phyloP scores from a whole-genome alignment of 2,888 invertebrate species.

The Charanyca ferruginea region DNA sequence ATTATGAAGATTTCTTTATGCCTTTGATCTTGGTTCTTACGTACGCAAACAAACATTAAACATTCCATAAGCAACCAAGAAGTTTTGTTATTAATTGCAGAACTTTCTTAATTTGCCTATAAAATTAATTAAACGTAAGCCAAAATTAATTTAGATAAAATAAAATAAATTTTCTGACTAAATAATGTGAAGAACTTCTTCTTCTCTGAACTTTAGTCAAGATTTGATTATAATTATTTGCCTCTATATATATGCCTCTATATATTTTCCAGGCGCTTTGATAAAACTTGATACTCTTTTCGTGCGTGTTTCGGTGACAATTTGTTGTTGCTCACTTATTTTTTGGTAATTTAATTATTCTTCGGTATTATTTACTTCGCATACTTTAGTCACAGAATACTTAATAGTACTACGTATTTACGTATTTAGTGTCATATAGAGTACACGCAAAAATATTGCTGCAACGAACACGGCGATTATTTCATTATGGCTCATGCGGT shows the following conservation, averaged over 20 bases:
- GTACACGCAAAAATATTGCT: too few relatives aligned
- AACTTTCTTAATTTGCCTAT: constrained; percentile 21
- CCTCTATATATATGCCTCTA: constrained; percentile 6
- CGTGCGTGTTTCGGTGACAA: too few relatives aligned
- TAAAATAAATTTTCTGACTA: constrained; percentile 19
- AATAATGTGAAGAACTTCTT: neutral
- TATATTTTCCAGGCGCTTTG: constrained; percentile 28
- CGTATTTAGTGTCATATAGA: too few relatives aligned
- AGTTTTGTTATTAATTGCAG: constrained; percentile 25
- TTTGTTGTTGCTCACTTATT: too few relatives aligned
- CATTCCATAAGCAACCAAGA: neutral
- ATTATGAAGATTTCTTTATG: neutral
- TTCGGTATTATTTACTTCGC: too few relatives aligned
- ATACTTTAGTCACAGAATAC: too few relatives aligned
- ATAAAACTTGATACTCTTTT: neutral
- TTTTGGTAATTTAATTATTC: too few relatives aligned
- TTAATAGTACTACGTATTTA: too few relatives aligned
- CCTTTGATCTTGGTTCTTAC: neutral
- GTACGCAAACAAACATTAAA: constrained; percentile 13
- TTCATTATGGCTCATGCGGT: too few relatives aligned
- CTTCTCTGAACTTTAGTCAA: neutral
- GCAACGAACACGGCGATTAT: too few relatives aligned
- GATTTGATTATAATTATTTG: constrained; percentile 27
- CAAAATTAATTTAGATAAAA: constrained; percentile 29
- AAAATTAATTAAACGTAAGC: constrained; percentile 38